Percentiles rank a stretch among this genome's conserved stretches.
Evolutionary conservation across 2,888 invertebrate species (phyloP).

Genomic region (Fragum whitleyi): DNA sequence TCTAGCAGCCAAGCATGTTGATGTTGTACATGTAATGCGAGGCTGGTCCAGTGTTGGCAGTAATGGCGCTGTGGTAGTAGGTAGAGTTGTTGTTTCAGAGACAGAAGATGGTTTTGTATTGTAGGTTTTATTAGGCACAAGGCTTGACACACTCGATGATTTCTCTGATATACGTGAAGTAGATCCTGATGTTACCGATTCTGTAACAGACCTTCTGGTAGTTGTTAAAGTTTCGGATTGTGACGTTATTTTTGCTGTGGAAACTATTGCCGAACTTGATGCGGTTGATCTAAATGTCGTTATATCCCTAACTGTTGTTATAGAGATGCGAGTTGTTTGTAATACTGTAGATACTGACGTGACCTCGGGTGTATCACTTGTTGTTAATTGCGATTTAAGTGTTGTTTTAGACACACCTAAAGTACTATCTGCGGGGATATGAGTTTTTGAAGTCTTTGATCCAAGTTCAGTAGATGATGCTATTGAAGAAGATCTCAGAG

Average conservation of each 20-base stretch:
- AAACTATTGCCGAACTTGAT: background rate
- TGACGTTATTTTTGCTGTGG: too few species aligned
- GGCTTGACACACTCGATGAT: background rate
- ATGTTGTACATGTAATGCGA: constrained; percentile 11
- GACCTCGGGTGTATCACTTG: background rate
- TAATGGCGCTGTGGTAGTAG: constrained; percentile 6
- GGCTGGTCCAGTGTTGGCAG: constrained; percentile 9
- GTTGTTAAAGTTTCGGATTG: background rate
- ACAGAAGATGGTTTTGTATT: background rate
- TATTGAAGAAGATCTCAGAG: background rate
- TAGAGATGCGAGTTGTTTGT: background rate
- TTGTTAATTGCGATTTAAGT: background rate
- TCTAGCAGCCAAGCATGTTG: constrained; percentile 31
- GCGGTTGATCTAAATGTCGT: background rate
- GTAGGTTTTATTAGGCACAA: background rate
- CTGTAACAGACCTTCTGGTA: background rate
- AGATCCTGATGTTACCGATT: background rate
- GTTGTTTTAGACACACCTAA: background rate
- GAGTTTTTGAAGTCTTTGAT: background rate
- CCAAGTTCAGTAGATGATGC: background rate
- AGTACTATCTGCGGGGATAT: background rate
- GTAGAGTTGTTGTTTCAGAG: background rate
- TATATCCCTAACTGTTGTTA: background rate
- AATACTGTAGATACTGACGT: background rate
- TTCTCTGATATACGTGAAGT: background rate